These are phyloP conservation scores for Bucco capensis DNA, from an alignment of 2,113 vertebrate species.

Conservation along the genomic window DNA sequence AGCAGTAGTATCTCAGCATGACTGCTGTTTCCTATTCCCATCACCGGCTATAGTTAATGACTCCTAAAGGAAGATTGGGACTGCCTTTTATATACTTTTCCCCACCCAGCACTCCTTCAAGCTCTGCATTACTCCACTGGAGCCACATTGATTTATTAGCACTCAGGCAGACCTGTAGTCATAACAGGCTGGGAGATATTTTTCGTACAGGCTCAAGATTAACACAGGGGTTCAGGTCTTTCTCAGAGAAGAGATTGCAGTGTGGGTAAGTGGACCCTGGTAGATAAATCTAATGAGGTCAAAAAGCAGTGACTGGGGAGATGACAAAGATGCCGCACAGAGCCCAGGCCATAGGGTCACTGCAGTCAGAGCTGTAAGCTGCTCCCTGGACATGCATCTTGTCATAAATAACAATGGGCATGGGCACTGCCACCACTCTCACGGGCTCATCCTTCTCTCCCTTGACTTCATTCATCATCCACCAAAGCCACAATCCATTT, in stretches of 20 bases:
- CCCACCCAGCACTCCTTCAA: not conserved
- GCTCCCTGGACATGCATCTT: not conserved
- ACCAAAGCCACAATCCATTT: not conserved
- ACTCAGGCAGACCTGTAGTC: not conserved
- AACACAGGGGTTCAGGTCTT: not conserved
- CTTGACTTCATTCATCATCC: not conserved
- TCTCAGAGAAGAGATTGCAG: not conserved
- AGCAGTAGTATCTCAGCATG: not conserved
- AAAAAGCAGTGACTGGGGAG: not conserved
- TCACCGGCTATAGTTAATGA: not conserved
- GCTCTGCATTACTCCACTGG: not conserved
- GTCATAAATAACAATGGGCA: rapidly evolving
- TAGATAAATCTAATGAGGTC: not conserved
- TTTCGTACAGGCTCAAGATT: not conserved
- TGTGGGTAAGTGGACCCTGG: not conserved
- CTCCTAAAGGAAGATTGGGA: not conserved
- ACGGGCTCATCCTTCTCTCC: not conserved
- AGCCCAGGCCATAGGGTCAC: not conserved
- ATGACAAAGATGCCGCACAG: not conserved
- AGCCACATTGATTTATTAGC: not conserved
- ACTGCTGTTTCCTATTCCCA: not conserved
- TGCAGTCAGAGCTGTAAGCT: not conserved
- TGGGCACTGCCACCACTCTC: not conserved
- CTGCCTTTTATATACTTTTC: conserved; percentile 23
- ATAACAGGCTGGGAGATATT: conserved; percentile 24